phyloP scores from a whole-genome alignment of 2,113 vertebrate genomes.

The Nyctereutes procyonoides region DNA sequence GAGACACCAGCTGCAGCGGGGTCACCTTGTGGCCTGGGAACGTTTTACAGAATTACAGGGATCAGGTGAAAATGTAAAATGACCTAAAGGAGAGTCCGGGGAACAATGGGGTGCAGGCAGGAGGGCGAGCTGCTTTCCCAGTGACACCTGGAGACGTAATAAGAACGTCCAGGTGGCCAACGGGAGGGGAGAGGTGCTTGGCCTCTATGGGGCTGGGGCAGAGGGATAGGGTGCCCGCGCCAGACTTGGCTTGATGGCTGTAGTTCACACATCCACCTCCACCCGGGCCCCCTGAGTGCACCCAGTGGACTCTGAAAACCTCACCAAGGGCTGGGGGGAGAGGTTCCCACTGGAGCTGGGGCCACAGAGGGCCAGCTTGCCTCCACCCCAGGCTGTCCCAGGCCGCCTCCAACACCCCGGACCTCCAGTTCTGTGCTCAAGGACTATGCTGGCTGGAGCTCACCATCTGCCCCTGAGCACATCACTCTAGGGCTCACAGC shows the following conservation, averaged over 20 bases:
- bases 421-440: fast-evolving
- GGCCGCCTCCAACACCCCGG: fast-evolving
- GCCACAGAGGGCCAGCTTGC: neutral
- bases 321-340: neutral
- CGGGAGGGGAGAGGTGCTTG: neutral
- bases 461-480: fast-evolving
- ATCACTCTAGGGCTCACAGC: fast-evolving
- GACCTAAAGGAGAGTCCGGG: neutral
- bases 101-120: neutral
- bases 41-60: conserved; percentile 40
- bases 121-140: neutral
- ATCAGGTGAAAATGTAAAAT: conserved; percentile 54
- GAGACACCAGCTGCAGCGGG: neutral
- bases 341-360: neutral
- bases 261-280: neutral
- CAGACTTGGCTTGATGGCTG: neutral
- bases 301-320: neutral
- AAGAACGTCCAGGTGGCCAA: conserved; percentile 18
- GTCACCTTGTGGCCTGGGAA: neutral
- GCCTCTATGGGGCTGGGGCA: fast-evolving
- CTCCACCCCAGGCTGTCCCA: fast-evolving
- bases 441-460: fast-evolving
- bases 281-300: fast-evolving
- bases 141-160: neutral
- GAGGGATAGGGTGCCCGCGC: fast-evolving